Conservation (phyloP, 2,888 invertebrate genomes). For the Tribolium freemani region DNA sequence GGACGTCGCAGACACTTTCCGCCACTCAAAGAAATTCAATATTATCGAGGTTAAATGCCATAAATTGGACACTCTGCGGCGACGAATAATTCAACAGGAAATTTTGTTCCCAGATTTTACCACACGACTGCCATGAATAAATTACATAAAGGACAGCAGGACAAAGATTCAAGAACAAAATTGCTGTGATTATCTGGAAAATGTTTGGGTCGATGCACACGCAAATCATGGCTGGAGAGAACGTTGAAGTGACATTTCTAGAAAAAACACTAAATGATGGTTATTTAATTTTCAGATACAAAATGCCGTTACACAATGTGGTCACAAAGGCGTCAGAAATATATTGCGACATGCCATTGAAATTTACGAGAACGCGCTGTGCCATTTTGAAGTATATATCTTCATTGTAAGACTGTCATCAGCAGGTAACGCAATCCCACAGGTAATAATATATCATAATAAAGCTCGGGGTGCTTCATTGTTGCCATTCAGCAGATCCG, state of each 20-base stretch:
- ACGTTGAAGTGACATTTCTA: not conserved
- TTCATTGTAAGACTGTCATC: slow-evolving; percentile 47
- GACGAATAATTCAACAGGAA: not conserved
- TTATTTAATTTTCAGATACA: slow-evolving; percentile 24
- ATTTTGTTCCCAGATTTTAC: not conserved
- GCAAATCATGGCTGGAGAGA: not conserved
- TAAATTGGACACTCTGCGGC: not conserved
- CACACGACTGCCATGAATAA: not conserved
- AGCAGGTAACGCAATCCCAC: slow-evolving; percentile 46
- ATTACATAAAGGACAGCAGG: not conserved
- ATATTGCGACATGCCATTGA: slow-evolving; percentile 13
- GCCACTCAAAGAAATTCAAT: slow-evolving; percentile 4
- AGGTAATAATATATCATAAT: slow-evolving; percentile 48
- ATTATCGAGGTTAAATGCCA: not conserved
- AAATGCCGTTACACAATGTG: slow-evolving; percentile 11
- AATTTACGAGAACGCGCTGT: slow-evolving; percentile 41
- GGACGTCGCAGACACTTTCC: slow-evolving; percentile 19
- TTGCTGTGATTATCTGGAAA: not conserved
- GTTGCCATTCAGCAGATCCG: slow-evolving; percentile 39
- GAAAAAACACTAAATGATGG: slow-evolving; percentile 24
- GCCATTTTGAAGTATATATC: slow-evolving; percentile 43
- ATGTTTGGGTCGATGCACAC: not conserved
- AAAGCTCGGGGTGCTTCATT: slow-evolving; percentile 41
- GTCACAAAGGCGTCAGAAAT: slow-evolving; percentile 17
- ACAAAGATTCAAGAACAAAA: not conserved